Conservation (phyloP, 92 coral and sea anemone genomes). For the Galaxea fascicularis region DNA sequence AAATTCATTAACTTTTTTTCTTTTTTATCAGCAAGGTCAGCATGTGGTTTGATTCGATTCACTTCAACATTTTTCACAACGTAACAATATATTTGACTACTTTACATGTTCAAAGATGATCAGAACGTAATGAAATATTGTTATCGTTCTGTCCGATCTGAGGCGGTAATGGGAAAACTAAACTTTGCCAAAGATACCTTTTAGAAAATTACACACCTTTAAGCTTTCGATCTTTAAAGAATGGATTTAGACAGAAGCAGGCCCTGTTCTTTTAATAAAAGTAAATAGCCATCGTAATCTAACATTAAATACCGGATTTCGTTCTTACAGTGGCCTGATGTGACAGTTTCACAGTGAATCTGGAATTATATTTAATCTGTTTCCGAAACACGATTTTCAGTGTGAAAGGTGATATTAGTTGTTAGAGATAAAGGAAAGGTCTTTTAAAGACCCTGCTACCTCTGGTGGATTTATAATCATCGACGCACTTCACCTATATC, state of each 20-base stretch:
- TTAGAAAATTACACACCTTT: slow-evolving; percentile 20
- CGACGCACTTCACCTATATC: no score
- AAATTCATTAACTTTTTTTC: neutral
- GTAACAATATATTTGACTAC: neutral
- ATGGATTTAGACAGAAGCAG: slow-evolving; percentile 11
- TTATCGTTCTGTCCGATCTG: neutral
- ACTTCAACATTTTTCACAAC: neutral
- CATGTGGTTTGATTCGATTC: neutral
- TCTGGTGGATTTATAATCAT: no score
- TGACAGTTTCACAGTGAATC: neutral
- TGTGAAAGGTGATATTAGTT: neutral
- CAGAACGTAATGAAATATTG: neutral
- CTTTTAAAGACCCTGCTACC: neutral
- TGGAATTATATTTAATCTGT: neutral
- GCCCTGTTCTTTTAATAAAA: slow-evolving; percentile 12
- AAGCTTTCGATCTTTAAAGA: neutral
- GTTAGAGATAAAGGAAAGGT: neutral
- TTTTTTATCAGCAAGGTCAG: neutral
- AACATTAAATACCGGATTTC: neutral
- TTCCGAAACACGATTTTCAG: neutral
- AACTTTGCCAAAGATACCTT: neutral
- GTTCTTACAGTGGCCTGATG: neutral
- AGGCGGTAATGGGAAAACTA: slow-evolving; percentile 6
- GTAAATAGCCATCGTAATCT: neutral
- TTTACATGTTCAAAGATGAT: neutral